Percentiles rank a stretch among this genome's conserved stretches.
Evolutionary conservation across 2,888 invertebrate species (phyloP).

Genomic region (Heliconius charithonia): DNA sequence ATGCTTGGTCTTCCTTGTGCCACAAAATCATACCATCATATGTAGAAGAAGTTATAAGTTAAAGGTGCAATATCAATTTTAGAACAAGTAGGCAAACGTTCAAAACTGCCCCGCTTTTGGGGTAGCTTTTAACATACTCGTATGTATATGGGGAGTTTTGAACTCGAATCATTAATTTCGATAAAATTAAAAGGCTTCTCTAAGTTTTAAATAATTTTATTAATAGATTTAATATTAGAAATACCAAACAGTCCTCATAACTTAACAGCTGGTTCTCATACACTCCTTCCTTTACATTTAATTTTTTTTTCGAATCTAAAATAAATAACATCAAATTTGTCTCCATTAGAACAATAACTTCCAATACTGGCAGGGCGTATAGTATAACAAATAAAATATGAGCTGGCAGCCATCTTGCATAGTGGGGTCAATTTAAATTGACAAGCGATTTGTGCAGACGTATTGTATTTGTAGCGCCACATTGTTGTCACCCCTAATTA

Average conservation of each 20-base stretch:
- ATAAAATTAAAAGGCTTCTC: neutral
- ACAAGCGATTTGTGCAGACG: constrained; percentile 79
- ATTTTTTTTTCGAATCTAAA: no score
- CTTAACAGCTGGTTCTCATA: no score
- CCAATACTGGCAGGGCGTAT: neutral
- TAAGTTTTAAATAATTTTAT: neutral
- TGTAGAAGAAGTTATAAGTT: neutral
- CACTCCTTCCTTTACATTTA: no score
- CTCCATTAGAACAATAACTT: neutral
- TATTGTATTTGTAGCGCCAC: constrained; percentile 72
- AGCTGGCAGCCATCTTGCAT: constrained; percentile 78
- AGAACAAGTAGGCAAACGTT: neutral
- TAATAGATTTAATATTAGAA: no score
- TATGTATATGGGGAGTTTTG: neutral
- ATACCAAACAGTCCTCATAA: no score
- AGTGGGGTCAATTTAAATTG: constrained; percentile 82
- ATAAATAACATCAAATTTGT: neutral
- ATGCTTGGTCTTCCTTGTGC: no score
- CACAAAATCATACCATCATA: no score
- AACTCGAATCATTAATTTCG: neutral
- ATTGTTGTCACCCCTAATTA: constrained; percentile 82
- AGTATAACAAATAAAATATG: constrained; percentile 52
- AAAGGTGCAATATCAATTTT: neutral
- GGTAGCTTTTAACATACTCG: neutral
- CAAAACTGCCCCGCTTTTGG: neutral